Evolutionary conservation across 1,140 invertebrate species (phyloP).

Genomic region (Hylaeus volcanicus): DNA sequence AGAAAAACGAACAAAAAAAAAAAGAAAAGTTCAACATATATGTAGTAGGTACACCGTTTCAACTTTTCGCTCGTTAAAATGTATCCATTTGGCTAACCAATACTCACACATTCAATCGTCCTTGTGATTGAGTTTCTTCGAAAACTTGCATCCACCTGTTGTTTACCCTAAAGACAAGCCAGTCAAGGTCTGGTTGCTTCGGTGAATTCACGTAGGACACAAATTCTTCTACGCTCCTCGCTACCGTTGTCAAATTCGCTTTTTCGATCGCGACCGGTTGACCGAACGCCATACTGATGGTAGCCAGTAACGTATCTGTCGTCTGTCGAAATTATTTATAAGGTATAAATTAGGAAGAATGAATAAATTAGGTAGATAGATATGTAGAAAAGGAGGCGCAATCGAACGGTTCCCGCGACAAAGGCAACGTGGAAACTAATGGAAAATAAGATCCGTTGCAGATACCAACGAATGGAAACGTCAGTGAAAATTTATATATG

Average conservation of each 20-base stretch:
- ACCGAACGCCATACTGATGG: constrained; percentile 65
- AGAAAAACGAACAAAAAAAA: neutral
- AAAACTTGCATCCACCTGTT: constrained; percentile 67
- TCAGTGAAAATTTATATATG: too few species aligned
- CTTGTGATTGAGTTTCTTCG: constrained; percentile 62
- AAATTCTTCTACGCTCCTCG: constrained; percentile 62
- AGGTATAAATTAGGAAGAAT: neutral
- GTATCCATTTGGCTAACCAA: neutral
- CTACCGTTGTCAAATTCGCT: constrained; percentile 69
- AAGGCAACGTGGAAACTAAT: too few species aligned
- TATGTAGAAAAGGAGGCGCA: too few species aligned
- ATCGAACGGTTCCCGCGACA: too few species aligned
- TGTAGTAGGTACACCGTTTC: too few species aligned
- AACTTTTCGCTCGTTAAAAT: too few species aligned
- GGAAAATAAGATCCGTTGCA: too few species aligned
- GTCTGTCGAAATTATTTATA: constrained; percentile 57
- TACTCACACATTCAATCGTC: constrained; percentile 71
- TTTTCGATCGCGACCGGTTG: constrained; percentile 62
- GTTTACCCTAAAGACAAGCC: constrained; percentile 58
- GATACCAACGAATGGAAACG: too few species aligned
- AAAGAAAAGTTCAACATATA: too few species aligned
- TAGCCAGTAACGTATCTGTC: constrained; percentile 65
- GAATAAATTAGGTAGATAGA: too few species aligned
- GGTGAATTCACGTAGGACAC: constrained; percentile 63
- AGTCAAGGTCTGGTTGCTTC: constrained; percentile 55